phyloP scores from a whole-genome alignment of 2,888 invertebrate species.

The Pyrrhia umbra region DNA sequence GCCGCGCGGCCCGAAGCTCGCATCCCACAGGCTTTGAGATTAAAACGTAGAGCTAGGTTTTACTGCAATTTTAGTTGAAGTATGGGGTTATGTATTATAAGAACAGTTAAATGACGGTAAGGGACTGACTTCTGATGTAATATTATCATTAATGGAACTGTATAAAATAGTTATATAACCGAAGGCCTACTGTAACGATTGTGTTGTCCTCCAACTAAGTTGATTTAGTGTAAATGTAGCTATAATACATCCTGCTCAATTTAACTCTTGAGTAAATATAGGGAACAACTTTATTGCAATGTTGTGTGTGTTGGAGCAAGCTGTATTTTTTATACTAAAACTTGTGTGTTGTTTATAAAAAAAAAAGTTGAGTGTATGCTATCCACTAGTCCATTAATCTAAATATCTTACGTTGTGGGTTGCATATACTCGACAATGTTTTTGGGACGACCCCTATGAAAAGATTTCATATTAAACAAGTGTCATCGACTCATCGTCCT shows the following conservation, averaged over 20 bases:
- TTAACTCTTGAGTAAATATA: conserved; percentile 85
- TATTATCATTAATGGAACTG: conserved; percentile 87
- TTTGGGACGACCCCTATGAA: conserved; percentile 17
- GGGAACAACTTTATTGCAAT: conserved; percentile 76
- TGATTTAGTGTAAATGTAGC: conserved; percentile 86
- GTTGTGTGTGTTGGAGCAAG: conserved; percentile 74
- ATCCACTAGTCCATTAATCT: conserved; percentile 57
- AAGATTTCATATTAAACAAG: conserved; percentile 22
- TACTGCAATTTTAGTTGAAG: conserved; percentile 85
- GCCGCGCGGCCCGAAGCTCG: conserved; percentile 37
- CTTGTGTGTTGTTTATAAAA: conserved; percentile 48
- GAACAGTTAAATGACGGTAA: conserved; percentile 83
- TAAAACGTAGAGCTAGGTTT: conserved; percentile 82
- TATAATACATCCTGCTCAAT: conserved; percentile 88
- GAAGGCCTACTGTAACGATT: conserved; percentile 83
- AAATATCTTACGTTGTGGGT: conserved; percentile 47
- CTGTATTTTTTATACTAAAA: conserved; percentile 68
- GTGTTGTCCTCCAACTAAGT: conserved; percentile 86
- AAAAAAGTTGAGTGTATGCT: conserved; percentile 60
- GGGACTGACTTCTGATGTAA: conserved; percentile 88
- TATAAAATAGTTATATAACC: conserved; percentile 85
- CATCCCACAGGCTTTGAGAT: conserved; percentile 81
- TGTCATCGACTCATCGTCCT: conserved; percentile 27
- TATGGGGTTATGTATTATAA: conserved; percentile 87
- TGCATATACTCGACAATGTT: conserved; percentile 51